Percentiles rank a stretch among this genome's conserved stretches.
phyloP scores from a whole-genome alignment of 2,797 vertebrate species.

The Brachyalestes nurse region DNA sequence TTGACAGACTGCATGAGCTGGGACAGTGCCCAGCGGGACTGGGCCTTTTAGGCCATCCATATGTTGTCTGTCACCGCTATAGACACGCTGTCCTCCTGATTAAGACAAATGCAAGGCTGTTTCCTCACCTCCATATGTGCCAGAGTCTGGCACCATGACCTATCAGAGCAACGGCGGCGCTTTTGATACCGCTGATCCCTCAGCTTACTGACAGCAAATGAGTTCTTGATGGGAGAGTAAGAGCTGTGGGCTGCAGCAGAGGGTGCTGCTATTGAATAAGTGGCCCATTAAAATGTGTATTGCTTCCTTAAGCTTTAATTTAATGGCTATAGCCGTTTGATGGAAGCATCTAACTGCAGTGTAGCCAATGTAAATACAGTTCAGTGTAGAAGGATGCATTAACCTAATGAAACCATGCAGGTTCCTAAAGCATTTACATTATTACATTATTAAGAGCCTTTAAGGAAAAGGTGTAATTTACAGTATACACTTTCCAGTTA shows the following conservation, averaged over 20 bases:
- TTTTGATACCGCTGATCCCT: conserved; percentile 13
- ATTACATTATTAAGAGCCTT: too few species aligned
- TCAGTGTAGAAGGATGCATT: neutral
- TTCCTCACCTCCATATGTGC: conserved; percentile 10
- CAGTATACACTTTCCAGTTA: too few species aligned
- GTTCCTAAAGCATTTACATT: neutral
- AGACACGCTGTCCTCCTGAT: conserved; percentile 54
- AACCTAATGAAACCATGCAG: neutral
- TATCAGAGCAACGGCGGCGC: conserved; percentile 5
- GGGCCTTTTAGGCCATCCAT: conserved; percentile 68
- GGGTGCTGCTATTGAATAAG: neutral
- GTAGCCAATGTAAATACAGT: neutral
- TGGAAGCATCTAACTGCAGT: too few species aligned
- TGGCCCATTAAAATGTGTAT: neutral
- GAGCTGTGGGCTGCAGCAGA: neutral
- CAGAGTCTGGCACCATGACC: conserved; percentile 26
- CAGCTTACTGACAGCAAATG: neutral
- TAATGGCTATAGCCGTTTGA: neutral
- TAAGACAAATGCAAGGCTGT: conserved; percentile 61
- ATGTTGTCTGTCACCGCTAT: conserved; percentile 61
- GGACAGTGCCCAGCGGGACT: conserved; percentile 53
- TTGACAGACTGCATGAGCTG: conserved; percentile 48
- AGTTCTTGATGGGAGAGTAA: neutral
- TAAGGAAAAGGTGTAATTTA: too few species aligned
- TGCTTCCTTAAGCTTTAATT: neutral